phyloP scores from a whole-genome alignment of 2,113 vertebrate species.

The Montifringilla adamsi region DNA sequence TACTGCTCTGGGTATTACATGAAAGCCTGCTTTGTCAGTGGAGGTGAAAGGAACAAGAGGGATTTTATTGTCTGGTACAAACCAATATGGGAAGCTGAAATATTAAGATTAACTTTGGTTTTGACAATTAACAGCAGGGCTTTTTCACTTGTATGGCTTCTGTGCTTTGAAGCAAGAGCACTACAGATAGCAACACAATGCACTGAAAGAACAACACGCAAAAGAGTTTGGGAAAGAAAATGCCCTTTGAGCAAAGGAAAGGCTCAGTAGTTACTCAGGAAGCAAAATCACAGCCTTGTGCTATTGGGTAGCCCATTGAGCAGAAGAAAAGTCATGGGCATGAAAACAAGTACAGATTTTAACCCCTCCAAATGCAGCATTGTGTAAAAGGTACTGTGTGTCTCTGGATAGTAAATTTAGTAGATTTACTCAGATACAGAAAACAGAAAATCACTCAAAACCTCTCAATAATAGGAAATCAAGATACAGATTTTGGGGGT shows the following conservation, averaged over 20 bases:
- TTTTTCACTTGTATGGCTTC: neutral
- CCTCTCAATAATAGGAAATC: neutral
- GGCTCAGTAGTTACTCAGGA: neutral
- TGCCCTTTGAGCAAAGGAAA: neutral
- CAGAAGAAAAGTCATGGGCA: neutral
- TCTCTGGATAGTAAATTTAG: neutral
- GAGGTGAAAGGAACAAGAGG: neutral
- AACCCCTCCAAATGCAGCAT: neutral
- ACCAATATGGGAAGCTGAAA: neutral
- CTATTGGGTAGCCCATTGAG: neutral
- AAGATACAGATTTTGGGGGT: neutral
- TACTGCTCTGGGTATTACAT: neutral
- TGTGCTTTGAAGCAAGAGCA: neutral
- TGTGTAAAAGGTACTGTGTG: neutral
- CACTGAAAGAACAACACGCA: neutral
- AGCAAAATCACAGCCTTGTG: neutral
- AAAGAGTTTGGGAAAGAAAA: neutral
- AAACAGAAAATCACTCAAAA: neutral
- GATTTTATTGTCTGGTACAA: slow-evolving; percentile 1
- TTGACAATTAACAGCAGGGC: neutral
- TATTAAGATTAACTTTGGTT: neutral
- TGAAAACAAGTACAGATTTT: neutral
- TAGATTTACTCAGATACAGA: neutral
- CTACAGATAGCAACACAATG: neutral
- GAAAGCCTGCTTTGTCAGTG: neutral